Evolutionary conservation across 2,797 vertebrate genomes (phyloP), one percentile per base, ranked within the genome.

Genomic region (Trichosurus vulpecula): DNA sequence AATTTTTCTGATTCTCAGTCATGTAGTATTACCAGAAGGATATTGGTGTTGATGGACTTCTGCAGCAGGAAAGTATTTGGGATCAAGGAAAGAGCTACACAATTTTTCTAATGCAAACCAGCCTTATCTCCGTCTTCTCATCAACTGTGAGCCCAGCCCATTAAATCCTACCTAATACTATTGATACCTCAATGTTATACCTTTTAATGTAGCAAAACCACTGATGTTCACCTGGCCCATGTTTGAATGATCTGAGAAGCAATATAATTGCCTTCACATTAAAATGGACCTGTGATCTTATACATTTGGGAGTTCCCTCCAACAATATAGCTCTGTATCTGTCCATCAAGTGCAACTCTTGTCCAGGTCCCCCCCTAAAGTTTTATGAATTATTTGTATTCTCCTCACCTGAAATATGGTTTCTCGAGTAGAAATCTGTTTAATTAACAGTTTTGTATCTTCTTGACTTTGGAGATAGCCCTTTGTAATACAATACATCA

Each of bases 391-490:
- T 52, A 87, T 27, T 51, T 55, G 2, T 27, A 93, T 89, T 41
- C 81, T 81, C 95, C 96, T 97, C 27, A 98, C 98, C 97, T 96
- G 90, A 91, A 96, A 97, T 51, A 97, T n/a, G 90, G 97, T 97
- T 58, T 97, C 96, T 57, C 52, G 93, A 66, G 94, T 61, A 93
- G 96, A 97, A 95, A 98, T 97, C 19, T 97, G 97, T 96, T 92
- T 97, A 90, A 98, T 55, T 91, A 97, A 58, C 90, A 96, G 57
- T n/a, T 97, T 97, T 52, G 97, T 94, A 54, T 97, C 97, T 94
- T 98, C 98, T 92, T 97, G 98, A 90, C 97, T 97, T 95, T 97
- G 97, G 92, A 97, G 54, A n/a, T 98, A 98, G 52, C 98, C 97
- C 93, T 97, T 97, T 58, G 96, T 98, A 31, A 98, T 97, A 41